A percentile compares a stretch with the other conserved stretches of the same genome.
These are phyloP conservation scores for Dipodomys spectabilis DNA, from an alignment of 2,113 vertebrate species.

Conservation along the genomic window DNA sequence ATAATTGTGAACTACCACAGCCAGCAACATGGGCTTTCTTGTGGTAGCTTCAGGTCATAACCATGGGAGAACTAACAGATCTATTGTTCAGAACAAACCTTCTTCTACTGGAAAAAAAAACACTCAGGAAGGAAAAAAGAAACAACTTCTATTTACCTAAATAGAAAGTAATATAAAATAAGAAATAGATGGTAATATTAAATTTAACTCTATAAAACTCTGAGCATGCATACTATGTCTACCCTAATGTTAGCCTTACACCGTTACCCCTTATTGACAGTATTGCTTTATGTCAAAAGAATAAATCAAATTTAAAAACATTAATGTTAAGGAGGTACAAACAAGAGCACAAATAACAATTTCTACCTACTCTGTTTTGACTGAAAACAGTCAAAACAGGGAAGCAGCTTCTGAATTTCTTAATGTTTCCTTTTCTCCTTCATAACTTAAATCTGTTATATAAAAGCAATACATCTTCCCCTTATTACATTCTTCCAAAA, in stretches of 20 bases:
- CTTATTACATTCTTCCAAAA: neutral
- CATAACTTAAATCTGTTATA: neutral
- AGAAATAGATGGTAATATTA: neutral
- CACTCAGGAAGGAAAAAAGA: neutral
- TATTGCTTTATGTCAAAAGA: constrained; percentile 33
- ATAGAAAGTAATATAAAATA: neutral
- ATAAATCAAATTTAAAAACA: constrained; percentile 33
- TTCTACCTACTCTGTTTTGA: too few relatives aligned
- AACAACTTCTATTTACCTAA: neutral
- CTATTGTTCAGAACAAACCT: neutral
- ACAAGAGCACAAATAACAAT: neutral
- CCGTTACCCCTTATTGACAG: neutral
- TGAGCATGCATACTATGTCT: neutral
- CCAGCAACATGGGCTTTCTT: neutral
- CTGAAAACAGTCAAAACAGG: constrained; percentile 46
- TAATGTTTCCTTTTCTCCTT: constrained; percentile 32
- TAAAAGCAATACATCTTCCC: neutral
- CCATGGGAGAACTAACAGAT: neutral
- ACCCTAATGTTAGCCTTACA: constrained; percentile 13
- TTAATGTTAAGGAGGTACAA: constrained; percentile 28
- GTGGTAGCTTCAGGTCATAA: neutral
- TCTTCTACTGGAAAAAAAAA: constrained; percentile 15
- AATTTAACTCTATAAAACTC: neutral
- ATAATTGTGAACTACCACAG: too few relatives aligned
- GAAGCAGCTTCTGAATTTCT: constrained; percentile 45